Evolutionary conservation across 2,797 vertebrate species (phyloP).

Genomic region (Netta rufina): DNA sequence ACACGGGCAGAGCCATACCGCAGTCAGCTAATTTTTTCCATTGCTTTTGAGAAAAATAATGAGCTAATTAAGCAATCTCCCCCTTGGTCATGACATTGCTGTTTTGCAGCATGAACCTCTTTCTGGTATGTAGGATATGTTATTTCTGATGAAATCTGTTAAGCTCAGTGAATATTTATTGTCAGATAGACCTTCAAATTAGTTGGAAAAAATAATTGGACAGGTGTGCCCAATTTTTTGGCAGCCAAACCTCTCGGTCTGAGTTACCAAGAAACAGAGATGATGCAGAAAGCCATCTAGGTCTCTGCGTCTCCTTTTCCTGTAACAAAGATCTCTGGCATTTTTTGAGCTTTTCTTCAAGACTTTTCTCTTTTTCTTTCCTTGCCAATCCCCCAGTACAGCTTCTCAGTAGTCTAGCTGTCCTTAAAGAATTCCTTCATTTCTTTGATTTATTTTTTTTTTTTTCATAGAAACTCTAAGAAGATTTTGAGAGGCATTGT

Average conservation of each 20-base stretch:
- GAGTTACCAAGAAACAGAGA: slow-evolving; percentile 1
- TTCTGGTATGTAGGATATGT: not conserved
- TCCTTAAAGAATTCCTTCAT: not conserved
- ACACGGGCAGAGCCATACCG: not conserved
- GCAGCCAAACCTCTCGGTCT: not conserved
- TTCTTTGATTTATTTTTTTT: not conserved
- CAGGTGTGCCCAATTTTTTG: not conserved
- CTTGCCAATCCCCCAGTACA: not conserved
- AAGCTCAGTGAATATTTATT: not conserved
- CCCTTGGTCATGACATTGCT: not conserved
- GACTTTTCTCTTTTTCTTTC: not conserved
- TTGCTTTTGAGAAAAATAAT: slow-evolving; percentile 5
- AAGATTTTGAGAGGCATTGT: not conserved
- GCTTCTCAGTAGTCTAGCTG: not conserved
- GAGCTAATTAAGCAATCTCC: slow-evolving; percentile 23
- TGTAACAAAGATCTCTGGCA: not conserved
- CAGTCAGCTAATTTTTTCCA: not conserved
- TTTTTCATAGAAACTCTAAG: not conserved
- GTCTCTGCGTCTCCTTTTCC: not conserved
- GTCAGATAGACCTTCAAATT: not conserved
- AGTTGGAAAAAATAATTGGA: not conserved
- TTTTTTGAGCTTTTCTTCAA: not conserved
- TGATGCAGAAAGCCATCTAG: not conserved
- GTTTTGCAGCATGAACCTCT: not conserved
- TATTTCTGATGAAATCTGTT: slow-evolving; percentile 2